Evolutionary conservation across 30 jellyfish, hydroid and myxozoan species (phyloP), one percentile per base, ranked within the genome.

Genomic region (Cassiopea xamachana): DNA sequence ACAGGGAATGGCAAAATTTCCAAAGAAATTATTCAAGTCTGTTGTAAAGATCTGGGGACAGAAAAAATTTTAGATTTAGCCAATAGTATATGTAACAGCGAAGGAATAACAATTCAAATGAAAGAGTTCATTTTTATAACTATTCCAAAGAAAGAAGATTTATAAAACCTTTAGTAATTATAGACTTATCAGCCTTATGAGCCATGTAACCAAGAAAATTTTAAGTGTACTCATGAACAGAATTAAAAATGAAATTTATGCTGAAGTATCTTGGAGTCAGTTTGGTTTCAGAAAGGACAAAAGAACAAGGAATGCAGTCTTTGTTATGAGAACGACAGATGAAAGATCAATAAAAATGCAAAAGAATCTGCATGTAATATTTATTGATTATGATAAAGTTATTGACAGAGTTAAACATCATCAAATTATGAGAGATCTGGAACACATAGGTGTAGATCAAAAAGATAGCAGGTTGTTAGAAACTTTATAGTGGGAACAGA

Each of bases 1-100:
- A 48, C 61, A 15, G 84, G 84, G 45, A 75, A 75, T 47, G 84
- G 48, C 84, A 27, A 75, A 46, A 75, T 75, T n/a, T 48, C 84
- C 0, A 48, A 46, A 75, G 84, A 75, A 48, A 44, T 75, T 75
- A 46, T 75, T 75, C 17, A 46, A 46, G 84, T 74, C 61, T 46
- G 9, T 27, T 27, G 39, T 75, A 74, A 75, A 17, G 84, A 46
- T 18, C 43, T 75, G 7, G 84, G 84, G 48, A 48, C 68, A 48
- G 68, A 75, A 27, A 44, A 17, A 9, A 75, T 75, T n/a, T 48
- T 16, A 44, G 68, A 46, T 7, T 47, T 75, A 16, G 68, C 68
- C 8, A 75, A 46, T 47, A 27, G 48, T 16, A 75, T 75, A 27
- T 75, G 19, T 48, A 75, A 44, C 9, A 75, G 10, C 48, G 61